Percentiles rank a stretch among this genome's conserved stretches.
These are phyloP conservation scores for Channa striata DNA, from an alignment of 2,797 vertebrate genomes.

Conservation along the genomic window DNA sequence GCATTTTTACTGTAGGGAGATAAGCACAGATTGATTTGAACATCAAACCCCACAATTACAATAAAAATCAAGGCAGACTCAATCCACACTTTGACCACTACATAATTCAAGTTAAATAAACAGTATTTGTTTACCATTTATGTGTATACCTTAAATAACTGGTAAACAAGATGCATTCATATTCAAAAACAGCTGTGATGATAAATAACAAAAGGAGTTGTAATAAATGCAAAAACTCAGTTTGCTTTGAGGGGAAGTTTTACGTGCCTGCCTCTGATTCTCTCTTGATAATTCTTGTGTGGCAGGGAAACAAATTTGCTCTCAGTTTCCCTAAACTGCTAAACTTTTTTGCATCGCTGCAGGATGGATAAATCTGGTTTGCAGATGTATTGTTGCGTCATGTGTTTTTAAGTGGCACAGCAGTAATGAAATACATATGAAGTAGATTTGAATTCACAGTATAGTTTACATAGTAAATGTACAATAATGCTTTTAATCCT, in stretches of 20 bases:
- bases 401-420: neutral
- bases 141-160: too few species aligned
- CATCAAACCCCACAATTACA: neutral
- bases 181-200: neutral
- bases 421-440: neutral
- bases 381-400: neutral
- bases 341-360: slow-evolving; percentile 9
- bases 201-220: neutral
- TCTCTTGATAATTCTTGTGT: neutral
- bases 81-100: neutral
- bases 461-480: too few species aligned
- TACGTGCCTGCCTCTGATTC: neutral
- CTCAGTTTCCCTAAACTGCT: neutral
- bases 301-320: slow-evolving; percentile 1
- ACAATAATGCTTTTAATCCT: too few species aligned
- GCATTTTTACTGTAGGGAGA: neutral
- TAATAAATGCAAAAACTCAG: neutral
- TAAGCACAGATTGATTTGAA: neutral
- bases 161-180: neutral
- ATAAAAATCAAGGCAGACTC: slow-evolving; percentile 7
- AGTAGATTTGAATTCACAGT: neutral
- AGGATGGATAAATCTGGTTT: neutral
- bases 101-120: too few species aligned
- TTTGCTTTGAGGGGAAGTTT: neutral
- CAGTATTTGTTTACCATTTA: too few species aligned